phyloP scores from a whole-genome alignment of 1,140 invertebrate genomes.

The Magallana angulata region DNA sequence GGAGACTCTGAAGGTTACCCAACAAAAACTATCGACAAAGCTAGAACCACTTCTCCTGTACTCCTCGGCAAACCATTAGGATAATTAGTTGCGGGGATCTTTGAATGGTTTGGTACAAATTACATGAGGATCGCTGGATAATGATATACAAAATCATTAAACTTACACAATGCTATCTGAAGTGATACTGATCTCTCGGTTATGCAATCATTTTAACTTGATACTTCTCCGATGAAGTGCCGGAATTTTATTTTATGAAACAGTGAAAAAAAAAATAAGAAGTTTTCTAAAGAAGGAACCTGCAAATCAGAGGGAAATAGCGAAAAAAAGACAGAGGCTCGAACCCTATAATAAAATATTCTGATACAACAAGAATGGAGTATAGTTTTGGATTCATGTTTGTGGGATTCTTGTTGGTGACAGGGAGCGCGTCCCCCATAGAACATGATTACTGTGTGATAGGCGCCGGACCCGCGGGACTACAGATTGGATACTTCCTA shows the following conservation, averaged over 20 bases:
- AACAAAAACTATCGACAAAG: slow-evolving; percentile 28
- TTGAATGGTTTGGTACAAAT: slow-evolving; percentile 15
- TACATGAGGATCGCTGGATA: slow-evolving; percentile 15
- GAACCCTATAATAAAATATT: too few relatives aligned
- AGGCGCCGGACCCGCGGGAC: slow-evolving; percentile 79
- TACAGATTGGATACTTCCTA: slow-evolving; percentile 79
- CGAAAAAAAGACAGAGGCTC: too few relatives aligned
- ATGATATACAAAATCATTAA: not conserved
- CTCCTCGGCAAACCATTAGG: slow-evolving; percentile 8
- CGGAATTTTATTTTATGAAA: too few relatives aligned
- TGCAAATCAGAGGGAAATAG: too few relatives aligned
- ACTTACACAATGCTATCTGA: too few relatives aligned
- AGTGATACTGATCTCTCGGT: too few relatives aligned
- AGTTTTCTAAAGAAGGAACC: too few relatives aligned
- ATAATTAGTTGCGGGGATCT: slow-evolving; percentile 24
- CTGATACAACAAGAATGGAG: too few relatives aligned
- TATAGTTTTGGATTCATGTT: too few relatives aligned
- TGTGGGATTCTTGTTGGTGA: not conserved
- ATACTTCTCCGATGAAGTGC: too few relatives aligned
- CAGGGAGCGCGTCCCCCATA: not conserved
- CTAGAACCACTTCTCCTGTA: not conserved
- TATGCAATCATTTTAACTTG: too few relatives aligned
- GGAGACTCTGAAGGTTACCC: slow-evolving; percentile 2
- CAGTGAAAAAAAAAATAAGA: too few relatives aligned
- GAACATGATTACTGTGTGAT: slow-evolving; percentile 78